Evolutionary conservation across 2,888 invertebrate genomes (phyloP).

Genomic region (Bellardia pandia): DNA sequence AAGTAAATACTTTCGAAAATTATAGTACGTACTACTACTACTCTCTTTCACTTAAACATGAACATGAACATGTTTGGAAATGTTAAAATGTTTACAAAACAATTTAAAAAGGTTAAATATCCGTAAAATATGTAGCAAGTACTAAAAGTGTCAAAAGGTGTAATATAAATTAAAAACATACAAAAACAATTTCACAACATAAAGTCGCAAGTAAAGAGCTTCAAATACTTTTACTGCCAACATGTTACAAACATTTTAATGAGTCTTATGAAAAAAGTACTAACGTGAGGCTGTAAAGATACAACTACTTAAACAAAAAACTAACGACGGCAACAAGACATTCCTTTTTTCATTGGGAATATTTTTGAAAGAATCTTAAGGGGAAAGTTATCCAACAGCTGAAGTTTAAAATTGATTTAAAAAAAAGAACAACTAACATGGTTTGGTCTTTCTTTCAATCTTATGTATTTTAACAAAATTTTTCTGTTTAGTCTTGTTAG

Average conservation of each 20-base stretch:
- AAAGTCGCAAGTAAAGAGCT: conserved; percentile 26
- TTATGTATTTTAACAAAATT: no score
- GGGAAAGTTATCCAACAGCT: no score
- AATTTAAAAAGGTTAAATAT: conserved; percentile 51
- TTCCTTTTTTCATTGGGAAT: not conserved
- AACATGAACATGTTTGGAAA: conserved; percentile 32
- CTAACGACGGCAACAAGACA: not conserved
- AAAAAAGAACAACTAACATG: no score
- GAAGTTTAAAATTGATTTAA: no score
- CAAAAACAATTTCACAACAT: conserved; percentile 34
- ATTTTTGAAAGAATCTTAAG: not conserved
- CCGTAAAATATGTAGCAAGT: conserved; percentile 42
- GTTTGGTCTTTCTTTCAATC: no score
- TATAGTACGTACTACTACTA: not conserved
- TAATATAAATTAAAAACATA: conserved; percentile 56
- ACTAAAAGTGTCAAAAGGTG: conserved; percentile 52
- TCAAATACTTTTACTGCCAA: conserved; percentile 39
- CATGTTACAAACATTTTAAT: conserved; percentile 51
- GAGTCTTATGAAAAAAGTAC: not conserved
- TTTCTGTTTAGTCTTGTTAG: not conserved
- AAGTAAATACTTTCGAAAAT: not conserved
- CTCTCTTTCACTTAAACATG: not conserved
- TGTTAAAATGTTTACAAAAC: conserved; percentile 41
- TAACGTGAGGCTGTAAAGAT: conserved; percentile 8
- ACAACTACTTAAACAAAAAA: not conserved